phyloP scores from a whole-genome alignment of 1,140 invertebrate genomes.

The Dreissena polymorpha region DNA sequence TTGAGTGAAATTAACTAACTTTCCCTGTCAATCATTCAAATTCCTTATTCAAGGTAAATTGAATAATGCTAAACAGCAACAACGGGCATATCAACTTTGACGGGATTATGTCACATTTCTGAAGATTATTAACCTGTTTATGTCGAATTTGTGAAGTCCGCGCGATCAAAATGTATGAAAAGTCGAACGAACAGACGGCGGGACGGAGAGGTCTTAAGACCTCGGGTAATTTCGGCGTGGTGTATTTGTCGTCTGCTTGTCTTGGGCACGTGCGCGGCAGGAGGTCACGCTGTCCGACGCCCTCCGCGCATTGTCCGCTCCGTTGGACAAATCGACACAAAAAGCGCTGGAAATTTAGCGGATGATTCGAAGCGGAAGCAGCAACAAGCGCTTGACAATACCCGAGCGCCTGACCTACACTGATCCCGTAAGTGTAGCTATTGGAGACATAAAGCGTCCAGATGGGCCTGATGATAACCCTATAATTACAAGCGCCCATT shows the following conservation, averaged over 20 bases:
- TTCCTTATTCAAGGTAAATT: no score
- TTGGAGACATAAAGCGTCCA: conserved; percentile 42
- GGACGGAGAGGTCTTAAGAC: neutral
- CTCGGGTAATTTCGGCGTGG: neutral
- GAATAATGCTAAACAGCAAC: no score
- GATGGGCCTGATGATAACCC: conserved; percentile 32
- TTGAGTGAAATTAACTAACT: no score
- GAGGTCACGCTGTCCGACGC: conserved; percentile 24
- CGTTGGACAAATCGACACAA: conserved; percentile 28
- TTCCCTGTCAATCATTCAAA: no score
- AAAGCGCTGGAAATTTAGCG: neutral
- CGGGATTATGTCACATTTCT: no score
- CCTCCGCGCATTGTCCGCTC: conserved; percentile 20
- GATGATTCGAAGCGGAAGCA: conserved; percentile 34
- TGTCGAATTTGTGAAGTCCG: no score
- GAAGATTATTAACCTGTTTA: no score
- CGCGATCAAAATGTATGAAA: no score
- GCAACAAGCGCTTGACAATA: conserved; percentile 22
- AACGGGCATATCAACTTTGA: no score
- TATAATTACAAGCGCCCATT: conserved; percentile 50
- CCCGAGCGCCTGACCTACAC: neutral
- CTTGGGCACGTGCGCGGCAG: neutral
- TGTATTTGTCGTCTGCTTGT: neutral
- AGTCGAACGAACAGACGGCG: neutral
- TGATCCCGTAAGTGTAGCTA: neutral